Evolutionary conservation across 2,113 vertebrate genomes (phyloP).

Genomic region (Ictalurus furcatus): DNA sequence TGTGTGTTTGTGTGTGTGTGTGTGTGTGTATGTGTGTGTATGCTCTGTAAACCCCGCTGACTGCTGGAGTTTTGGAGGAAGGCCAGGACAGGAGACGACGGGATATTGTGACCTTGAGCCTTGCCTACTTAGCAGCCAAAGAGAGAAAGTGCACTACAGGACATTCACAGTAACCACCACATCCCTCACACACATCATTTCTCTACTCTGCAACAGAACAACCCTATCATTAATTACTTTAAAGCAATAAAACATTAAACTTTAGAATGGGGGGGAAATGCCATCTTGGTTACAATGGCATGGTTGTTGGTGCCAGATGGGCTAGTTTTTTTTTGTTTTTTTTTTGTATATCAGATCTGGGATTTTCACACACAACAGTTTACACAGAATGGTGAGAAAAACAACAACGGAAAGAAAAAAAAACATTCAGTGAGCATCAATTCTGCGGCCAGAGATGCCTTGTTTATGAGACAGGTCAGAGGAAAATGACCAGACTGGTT

Average conservation of each 20-base stretch:
- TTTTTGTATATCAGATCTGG: neutral
- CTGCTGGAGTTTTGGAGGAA: slow-evolving; percentile 31
- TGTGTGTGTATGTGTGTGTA: slow-evolving; percentile 14
- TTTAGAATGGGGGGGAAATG: too few species aligned
- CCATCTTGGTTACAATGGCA: neutral
- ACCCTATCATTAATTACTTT: neutral
- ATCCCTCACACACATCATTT: neutral
- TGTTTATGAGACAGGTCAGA: neutral
- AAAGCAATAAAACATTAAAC: neutral
- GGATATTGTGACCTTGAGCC: slow-evolving; percentile 42
- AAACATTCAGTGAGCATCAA: neutral
- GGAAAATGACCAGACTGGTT: neutral
- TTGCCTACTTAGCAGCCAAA: slow-evolving; percentile 20
- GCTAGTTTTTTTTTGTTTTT: neutral
- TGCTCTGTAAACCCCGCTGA: slow-evolving; percentile 20
- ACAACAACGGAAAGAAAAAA: neutral
- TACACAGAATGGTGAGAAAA: neutral
- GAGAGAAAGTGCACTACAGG: slow-evolving; percentile 13
- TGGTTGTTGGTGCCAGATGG: neutral
- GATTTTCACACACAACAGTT: neutral
- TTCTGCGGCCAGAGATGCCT: neutral
- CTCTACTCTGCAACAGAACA: neutral
- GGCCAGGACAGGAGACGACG: slow-evolving; percentile 17
- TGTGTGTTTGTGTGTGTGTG: slow-evolving; percentile 37
- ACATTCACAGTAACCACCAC: slow-evolving; percentile 1